phyloP scores from a whole-genome alignment of 2,888 invertebrate species.

The Pandemis corylana region DNA sequence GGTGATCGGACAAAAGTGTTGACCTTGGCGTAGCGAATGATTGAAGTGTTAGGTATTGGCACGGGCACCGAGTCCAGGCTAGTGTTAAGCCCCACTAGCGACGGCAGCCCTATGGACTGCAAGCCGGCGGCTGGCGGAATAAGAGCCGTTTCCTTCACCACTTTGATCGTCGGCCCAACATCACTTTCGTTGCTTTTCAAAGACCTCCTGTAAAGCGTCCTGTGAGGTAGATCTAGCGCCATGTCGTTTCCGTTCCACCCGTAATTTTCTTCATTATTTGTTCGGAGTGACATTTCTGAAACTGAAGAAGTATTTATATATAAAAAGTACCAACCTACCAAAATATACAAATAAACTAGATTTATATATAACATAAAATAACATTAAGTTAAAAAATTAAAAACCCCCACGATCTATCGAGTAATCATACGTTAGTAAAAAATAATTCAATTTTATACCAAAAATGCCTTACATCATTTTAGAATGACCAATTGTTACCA shows the following conservation, averaged over 20 bases:
- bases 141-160: conserved; percentile 62
- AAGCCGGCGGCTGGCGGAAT: conserved; percentile 66
- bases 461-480: too few species aligned
- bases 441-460: too few species aligned
- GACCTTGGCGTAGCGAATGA: conserved; percentile 72
- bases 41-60: conserved; percentile 75
- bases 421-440: too few species aligned
- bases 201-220: conserved; percentile 42
- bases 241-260: not conserved
- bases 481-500: too few species aligned
- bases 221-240: not conserved
- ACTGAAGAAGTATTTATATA: not conserved
- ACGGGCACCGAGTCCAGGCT: conserved; percentile 71
- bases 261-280: not conserved
- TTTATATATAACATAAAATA: too few species aligned
- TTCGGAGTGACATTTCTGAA: conserved; percentile 12
- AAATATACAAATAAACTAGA: too few species aligned
- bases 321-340: too few species aligned
- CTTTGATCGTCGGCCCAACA: conserved; percentile 52
- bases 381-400: too few species aligned
- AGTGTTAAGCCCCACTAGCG: conserved; percentile 66
- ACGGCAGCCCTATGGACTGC: conserved; percentile 67
- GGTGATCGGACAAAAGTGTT: conserved; percentile 59
- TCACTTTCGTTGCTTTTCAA: conserved; percentile 49
- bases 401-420: too few species aligned